Percentiles rank a stretch among this genome's conserved stretches.
Evolutionary conservation across 2,113 vertebrate species (phyloP).

Genomic region (Smithornis capensis): DNA sequence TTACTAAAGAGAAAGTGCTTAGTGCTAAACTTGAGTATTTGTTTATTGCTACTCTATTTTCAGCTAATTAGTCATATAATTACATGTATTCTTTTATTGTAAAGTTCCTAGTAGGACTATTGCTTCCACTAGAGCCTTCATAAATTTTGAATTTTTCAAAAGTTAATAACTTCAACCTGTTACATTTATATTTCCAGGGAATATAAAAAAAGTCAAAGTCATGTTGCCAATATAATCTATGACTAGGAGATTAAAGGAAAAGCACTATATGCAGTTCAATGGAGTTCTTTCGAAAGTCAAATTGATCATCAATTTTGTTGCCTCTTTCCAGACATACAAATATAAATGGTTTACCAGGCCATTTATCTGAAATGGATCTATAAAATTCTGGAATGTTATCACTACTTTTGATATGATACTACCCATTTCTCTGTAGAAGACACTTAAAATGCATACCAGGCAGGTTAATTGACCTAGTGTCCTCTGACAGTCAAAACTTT

Average conservation of each 20-base stretch:
- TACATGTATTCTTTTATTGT: neutral
- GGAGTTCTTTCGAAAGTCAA: neutral
- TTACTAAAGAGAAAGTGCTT: neutral
- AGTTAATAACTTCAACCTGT: neutral
- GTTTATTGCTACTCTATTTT: neutral
- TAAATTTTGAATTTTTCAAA: neutral
- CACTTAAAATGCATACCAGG: neutral
- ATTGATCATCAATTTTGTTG: neutral
- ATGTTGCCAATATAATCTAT: neutral
- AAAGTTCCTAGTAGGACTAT: neutral
- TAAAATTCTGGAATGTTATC: neutral
- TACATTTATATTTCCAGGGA: neutral
- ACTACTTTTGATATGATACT: neutral
- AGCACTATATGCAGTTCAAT: neutral
- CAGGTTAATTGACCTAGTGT: neutral
- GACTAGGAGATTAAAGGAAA: neutral
- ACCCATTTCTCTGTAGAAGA: neutral
- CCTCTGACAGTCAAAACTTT: neutral
- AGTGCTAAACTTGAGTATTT: neutral
- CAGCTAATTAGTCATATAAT: neutral
- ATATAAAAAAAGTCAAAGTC: neutral
- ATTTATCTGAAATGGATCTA: neutral
- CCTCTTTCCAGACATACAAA: neutral
- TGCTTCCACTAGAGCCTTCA: neutral
- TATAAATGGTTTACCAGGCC: neutral